Evolutionary conservation across 2,797 vertebrate genomes (phyloP).

Genomic region (Anguilla pacifica): DNA sequence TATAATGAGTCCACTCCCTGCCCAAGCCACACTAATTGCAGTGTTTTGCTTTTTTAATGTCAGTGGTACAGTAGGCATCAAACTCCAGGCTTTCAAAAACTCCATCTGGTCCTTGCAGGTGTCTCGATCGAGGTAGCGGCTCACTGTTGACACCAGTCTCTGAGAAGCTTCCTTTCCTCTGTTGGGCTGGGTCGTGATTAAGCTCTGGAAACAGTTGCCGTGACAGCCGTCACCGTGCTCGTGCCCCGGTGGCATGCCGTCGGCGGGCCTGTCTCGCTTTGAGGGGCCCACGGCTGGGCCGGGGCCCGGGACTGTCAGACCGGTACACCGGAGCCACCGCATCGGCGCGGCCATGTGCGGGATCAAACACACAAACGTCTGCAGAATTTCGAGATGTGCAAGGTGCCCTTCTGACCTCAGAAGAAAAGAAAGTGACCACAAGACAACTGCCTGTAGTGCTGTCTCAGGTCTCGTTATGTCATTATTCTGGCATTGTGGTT

Average conservation of each 20-base stretch:
- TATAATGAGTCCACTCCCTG: conserved; percentile 42
- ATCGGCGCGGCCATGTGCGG: neutral
- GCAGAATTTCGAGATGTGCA: neutral
- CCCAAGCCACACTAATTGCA: conserved; percentile 43
- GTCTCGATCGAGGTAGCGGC: conserved; percentile 61
- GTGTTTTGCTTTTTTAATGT: conserved; percentile 52
- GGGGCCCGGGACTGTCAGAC: neutral
- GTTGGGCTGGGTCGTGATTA: conserved; percentile 54
- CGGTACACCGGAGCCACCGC: neutral
- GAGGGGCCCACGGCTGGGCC: neutral
- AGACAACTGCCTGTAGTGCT: neutral
- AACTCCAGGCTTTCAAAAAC: conserved; percentile 47
- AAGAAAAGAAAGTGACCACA: neutral
- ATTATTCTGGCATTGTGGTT: neutral
- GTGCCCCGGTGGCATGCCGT: conserved; percentile 41
- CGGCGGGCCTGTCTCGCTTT: conserved; percentile 42
- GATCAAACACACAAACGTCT: neutral
- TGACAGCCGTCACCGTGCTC: conserved; percentile 47
- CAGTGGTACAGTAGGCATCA: conserved; percentile 53
- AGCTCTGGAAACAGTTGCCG: conserved; percentile 46
- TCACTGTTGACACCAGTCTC: conserved; percentile 54
- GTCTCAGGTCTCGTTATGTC: neutral
- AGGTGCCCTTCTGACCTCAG: neutral
- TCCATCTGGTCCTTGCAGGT: conserved; percentile 62
- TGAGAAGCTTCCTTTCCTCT: conserved; percentile 40